These are phyloP conservation scores for Catostomus latipinnis DNA, from an alignment of 2,797 vertebrate genomes.

Conservation along the genomic window DNA sequence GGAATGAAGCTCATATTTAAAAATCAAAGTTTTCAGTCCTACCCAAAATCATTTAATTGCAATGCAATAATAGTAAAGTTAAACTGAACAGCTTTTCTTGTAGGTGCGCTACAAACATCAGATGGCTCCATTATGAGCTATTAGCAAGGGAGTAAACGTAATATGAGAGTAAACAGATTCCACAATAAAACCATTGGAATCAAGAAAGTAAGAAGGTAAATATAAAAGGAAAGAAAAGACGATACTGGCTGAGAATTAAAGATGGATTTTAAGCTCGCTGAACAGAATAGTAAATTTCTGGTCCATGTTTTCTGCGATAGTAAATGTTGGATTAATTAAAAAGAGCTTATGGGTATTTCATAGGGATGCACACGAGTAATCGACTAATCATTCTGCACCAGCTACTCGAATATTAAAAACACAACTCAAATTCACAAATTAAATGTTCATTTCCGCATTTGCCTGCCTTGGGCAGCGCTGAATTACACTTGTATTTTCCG, in stretches of 20 bases:
- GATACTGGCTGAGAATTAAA: not conserved
- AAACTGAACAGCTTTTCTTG: not conserved
- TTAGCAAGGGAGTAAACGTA: constrained; percentile 17
- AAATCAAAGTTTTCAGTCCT: not conserved
- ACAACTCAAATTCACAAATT: too few species aligned
- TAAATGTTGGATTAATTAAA: not conserved
- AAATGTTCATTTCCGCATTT: too few species aligned
- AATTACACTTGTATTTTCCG: too few species aligned
- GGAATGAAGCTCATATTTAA: not conserved
- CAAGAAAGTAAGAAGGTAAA: not conserved
- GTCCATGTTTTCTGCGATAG: not conserved
- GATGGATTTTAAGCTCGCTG: not conserved
- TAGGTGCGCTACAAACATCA: constrained; percentile 7
- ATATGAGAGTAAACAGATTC: constrained; percentile 14
- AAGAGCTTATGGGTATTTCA: too few species aligned
- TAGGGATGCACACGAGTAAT: too few species aligned
- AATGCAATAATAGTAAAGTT: constrained; percentile 11
- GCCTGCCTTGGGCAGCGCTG: too few species aligned
- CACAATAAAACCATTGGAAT: constrained; percentile 6
- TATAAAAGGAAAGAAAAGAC: not conserved
- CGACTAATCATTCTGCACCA: too few species aligned
- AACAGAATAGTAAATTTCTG: not conserved
- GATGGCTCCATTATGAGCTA: constrained; percentile 23
- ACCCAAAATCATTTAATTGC: not conserved
- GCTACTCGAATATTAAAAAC: too few species aligned